Evolutionary conservation across 2,797 vertebrate genomes (phyloP).

Genomic region (Darevskia nairensis): DNA sequence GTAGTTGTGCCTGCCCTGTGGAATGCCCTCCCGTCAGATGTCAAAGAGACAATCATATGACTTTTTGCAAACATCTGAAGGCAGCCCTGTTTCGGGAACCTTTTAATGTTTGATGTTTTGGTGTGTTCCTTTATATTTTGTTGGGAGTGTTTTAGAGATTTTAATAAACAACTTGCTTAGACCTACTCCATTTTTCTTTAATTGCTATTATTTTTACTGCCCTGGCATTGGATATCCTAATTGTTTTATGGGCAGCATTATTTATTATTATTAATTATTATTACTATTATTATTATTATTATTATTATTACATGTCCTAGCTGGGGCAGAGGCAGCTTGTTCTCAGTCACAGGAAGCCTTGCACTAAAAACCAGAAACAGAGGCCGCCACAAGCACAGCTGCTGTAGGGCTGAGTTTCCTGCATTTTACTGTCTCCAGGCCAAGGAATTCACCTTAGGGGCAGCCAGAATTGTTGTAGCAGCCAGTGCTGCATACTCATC

Average conservation of each 20-base stretch:
- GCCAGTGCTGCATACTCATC: neutral
- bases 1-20: too few relatives aligned
- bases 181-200: neutral
- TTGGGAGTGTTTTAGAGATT: neutral
- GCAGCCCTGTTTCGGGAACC: too few relatives aligned
- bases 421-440: neutral
- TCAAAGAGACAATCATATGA: too few relatives aligned
- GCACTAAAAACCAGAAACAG: neutral
- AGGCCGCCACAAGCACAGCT: neutral
- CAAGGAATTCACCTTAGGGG: neutral
- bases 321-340: neutral
- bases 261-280: too few relatives aligned
- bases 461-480: neutral
- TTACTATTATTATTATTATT: too few relatives aligned
- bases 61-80: too few relatives aligned
- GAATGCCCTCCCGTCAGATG: too few relatives aligned
- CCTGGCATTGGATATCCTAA: neutral
- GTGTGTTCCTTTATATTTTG: too few relatives aligned
- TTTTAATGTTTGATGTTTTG: too few relatives aligned
- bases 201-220: neutral
- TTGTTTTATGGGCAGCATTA: neutral
- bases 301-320: neutral
- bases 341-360: neutral
- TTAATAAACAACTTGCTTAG: neutral
- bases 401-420: neutral